These are phyloP conservation scores for Rhyacophila evoluta DNA, from an alignment of 2,888 invertebrate species.

Conservation along the genomic window DNA sequence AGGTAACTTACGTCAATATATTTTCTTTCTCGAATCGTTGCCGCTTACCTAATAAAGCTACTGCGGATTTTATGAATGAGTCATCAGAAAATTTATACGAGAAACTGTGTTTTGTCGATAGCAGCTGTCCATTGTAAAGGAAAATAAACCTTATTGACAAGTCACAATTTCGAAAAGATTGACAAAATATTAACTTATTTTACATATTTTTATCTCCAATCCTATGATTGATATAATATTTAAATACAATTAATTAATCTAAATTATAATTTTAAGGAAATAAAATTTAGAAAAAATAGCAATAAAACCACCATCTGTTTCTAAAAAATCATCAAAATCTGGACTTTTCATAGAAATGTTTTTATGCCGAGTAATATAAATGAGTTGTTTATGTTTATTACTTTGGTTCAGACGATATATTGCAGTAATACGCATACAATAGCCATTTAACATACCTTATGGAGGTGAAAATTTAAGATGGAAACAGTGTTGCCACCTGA, in stretches of 20 bases:
- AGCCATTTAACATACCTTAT: background rate
- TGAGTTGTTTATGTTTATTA: background rate
- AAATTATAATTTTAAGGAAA: too few species aligned
- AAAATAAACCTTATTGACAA: background rate
- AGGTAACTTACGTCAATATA: too few species aligned
- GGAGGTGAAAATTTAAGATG: background rate
- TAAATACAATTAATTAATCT: too few species aligned
- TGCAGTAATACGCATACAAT: background rate
- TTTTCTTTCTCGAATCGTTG: too few species aligned
- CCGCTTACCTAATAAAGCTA: background rate
- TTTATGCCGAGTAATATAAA: background rate
- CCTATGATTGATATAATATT: too few species aligned
- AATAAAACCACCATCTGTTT: too few species aligned
- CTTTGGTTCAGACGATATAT: background rate
- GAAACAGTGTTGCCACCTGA: background rate
- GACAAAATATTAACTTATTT: too few species aligned
- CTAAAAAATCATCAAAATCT: too few species aligned
- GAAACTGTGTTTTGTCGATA: background rate
- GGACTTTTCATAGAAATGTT: too few species aligned
- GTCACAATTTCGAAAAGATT: too few species aligned
- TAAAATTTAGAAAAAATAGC: too few species aligned
- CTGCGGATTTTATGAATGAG: conserved; percentile 5
- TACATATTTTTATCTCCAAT: too few species aligned
- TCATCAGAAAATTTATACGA: background rate
- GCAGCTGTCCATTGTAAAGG: background rate